Base-by-base conservation (phyloP, 2,113 vertebrate species). In the Bucco capensis region DNA sequence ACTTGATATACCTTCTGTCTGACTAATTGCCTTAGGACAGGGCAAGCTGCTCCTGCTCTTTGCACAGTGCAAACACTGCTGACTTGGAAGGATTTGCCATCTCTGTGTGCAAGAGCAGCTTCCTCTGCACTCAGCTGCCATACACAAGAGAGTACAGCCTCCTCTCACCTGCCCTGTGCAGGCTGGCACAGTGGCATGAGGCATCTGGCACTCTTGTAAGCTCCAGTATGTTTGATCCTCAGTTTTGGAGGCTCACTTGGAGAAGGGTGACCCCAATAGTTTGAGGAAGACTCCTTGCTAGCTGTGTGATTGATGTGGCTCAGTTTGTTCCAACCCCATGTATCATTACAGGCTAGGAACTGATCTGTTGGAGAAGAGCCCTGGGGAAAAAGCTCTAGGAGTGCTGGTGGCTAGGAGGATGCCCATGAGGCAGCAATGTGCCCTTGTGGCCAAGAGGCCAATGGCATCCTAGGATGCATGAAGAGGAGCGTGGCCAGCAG, bases 81-180 rank as follows among this genome's bases (percentile, higher is more conserved):
- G 89, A 35, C 10, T 0, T 7, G 3, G 50, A n/a, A 12, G 37
- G 13, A 1, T 57, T 76, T 64, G 42, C 37, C 12, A 4, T 33
- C 37, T 21, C 58, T 19, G 25, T 9, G 12, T 12, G 38, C 23
- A 24, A 22, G 33, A 9, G 4, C 30, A 8, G 30, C 22, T 28
- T 27, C 21, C 18, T 76, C 23, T 30, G 37, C 9, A 0, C 9
- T 37, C 74, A 19, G 61, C 17, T 53, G 42, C 53, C 28, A 2
- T 10, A 33, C 19, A 42, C 64, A 38, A 16, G 6, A 35, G 50
- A 35, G 38, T 0, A 1, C 62, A 75, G 25, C 23, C 4, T 42
- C 31, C 37, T 24, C 3, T 11, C 40, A 14, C 5, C 8, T 23
- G 27, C 3, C n/a, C 21, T 1, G 0, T 8, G 12, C 51, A 16